A percentile compares a stretch with the other conserved stretches of the same genome.
These are phyloP conservation scores for Natrix natrix DNA, from an alignment of 2,797 vertebrate genomes.

Conservation along the genomic window DNA sequence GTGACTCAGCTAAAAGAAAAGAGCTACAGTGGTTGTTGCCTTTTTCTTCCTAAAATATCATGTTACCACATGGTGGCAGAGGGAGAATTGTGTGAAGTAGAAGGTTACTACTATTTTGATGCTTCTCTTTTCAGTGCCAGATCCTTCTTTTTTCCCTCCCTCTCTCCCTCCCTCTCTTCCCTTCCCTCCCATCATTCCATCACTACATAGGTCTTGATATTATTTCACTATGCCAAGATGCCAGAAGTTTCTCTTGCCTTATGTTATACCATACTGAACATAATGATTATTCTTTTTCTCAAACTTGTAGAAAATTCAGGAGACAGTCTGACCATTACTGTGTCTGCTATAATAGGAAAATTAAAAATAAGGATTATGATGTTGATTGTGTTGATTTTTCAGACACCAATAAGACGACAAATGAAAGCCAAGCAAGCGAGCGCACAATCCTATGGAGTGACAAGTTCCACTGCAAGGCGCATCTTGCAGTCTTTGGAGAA, in stretches of 20 bases:
- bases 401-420: conserved; percentile 91
- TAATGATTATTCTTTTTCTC: background rate
- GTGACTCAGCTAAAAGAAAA: background rate
- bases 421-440: conserved; percentile 92
- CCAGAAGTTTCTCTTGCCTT: background rate
- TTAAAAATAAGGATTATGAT: background rate
- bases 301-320: background rate
- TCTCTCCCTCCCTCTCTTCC: too few species aligned
- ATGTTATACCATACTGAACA: background rate
- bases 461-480: conserved; percentile 90
- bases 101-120: background rate
- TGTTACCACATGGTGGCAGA: background rate
- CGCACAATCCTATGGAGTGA: conserved; percentile 88
- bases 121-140: background rate
- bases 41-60: background rate
- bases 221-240: background rate
- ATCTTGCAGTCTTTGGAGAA: conserved; percentile 95
- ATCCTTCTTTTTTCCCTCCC: background rate
- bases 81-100: too few species aligned
- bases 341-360: background rate
- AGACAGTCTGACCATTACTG: too few species aligned
- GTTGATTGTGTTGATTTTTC: conserved; percentile 46
- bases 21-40: background rate
- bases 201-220: background rate
- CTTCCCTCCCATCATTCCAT: background rate